phyloP scores from a whole-genome alignment of 35 echinoderm and acorn worm genomes.

The Ophiothrix spiculata region DNA sequence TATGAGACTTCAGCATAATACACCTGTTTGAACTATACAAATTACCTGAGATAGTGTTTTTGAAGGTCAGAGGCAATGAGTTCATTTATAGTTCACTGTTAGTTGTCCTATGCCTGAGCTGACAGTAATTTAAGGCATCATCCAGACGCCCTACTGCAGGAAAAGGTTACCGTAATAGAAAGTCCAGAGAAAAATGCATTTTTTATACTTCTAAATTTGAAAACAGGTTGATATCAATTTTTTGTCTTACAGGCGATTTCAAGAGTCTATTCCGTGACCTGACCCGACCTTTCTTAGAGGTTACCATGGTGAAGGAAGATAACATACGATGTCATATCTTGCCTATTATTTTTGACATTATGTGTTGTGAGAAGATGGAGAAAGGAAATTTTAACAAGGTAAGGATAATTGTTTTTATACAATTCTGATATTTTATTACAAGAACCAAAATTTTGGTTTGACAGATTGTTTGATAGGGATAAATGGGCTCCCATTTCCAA shows the following conservation, averaged over 20 bases:
- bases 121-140: too few relatives aligned
- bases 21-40: too few relatives aligned
- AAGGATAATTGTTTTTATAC: too few relatives aligned
- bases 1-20: too few relatives aligned
- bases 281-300: constrained; percentile 75
- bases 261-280: constrained; percentile 52
- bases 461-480: too few relatives aligned
- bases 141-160: too few relatives aligned
- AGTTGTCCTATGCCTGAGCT: background rate
- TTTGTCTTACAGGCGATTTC: constrained; percentile 26
- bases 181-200: background rate
- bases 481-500: too few relatives aligned
- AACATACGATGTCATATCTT: constrained; percentile 53
- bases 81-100: background rate
- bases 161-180: background rate
- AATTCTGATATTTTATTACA: too few relatives aligned
- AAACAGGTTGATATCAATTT: background rate
- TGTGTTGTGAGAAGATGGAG: constrained; percentile 70
- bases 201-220: background rate
- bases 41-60: too few relatives aligned
- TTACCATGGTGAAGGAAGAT: constrained; percentile 62
- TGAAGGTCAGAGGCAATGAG: too few relatives aligned
- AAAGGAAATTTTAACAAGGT: constrained; percentile 55
- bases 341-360: constrained; percentile 91
- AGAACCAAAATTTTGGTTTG: too few relatives aligned